Percentiles rank a stretch among this genome's conserved stretches.
Evolutionary conservation across 1,140 invertebrate genomes (phyloP).

Genomic region (Lutraria rhynchaena): DNA sequence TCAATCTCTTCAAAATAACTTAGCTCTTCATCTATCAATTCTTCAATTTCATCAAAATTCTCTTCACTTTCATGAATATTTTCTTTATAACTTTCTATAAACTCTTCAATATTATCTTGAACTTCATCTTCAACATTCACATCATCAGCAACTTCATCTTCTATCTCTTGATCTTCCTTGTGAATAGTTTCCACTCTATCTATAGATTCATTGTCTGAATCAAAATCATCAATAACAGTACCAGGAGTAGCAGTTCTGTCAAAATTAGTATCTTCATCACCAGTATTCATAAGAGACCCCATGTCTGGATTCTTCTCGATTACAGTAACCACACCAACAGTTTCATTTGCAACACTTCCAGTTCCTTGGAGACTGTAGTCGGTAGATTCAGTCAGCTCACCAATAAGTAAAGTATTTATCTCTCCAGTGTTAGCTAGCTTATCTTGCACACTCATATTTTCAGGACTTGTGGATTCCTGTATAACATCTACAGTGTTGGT

Average conservation of each 20-base stretch:
- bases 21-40: conserved; percentile 41
- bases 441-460: conserved; percentile 19
- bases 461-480: conserved; percentile 38
- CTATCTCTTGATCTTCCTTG: background rate
- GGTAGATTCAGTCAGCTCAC: conserved; percentile 39
- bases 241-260: too few species aligned
- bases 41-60: conserved; percentile 37
- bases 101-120: conserved; percentile 29
- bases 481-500: conserved; percentile 36
- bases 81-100: conserved; percentile 51
- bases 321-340: conserved; percentile 1
- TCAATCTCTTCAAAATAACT: conserved; percentile 24
- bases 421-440: conserved; percentile 55
- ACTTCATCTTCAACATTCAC: conserved; percentile 26
- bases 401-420: conserved; percentile 30
- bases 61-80: conserved; percentile 20
- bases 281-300: too few species aligned
- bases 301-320: conserved; percentile 60
- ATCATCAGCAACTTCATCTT: conserved; percentile 43
- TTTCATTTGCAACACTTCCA: conserved; percentile 43
- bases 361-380: conserved; percentile 50
- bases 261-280: background rate
- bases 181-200: conserved; percentile 27
- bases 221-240: conserved; percentile 1
- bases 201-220: conserved; percentile 50